Evolutionary conservation across 2,113 vertebrate species (phyloP).

Genomic region (Tylochromis polylepis): DNA sequence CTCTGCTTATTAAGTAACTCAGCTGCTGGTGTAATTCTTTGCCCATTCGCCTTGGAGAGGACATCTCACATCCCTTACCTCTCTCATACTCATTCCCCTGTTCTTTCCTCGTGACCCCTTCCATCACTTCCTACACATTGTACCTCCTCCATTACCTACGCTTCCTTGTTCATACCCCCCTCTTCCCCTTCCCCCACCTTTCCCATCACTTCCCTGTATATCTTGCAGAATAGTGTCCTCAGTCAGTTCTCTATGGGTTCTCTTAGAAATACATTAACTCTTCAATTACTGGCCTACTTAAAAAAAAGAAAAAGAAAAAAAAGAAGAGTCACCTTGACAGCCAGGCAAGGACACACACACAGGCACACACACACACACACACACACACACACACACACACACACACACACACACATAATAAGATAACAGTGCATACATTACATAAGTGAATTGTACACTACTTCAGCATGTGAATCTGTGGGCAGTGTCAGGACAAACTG

Average conservation of each 20-base stretch:
- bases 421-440: not conserved
- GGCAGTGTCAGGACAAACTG: not conserved
- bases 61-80: not conserved
- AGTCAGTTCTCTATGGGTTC: slow-evolving; percentile 51
- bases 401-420: not conserved
- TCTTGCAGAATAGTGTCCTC: slow-evolving; percentile 30
- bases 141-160: not conserved
- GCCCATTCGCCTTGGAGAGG: slow-evolving; percentile 24
- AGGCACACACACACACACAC: not conserved
- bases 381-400: not conserved
- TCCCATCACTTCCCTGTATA: not conserved
- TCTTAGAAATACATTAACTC: slow-evolving; percentile 57
- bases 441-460: not conserved
- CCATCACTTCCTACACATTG: not conserved
- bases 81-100: not conserved
- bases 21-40: slow-evolving; percentile 4
- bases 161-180: not conserved
- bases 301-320: not conserved
- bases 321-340: slow-evolving; percentile 45
- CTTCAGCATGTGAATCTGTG: not conserved
- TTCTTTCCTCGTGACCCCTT: not conserved
- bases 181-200: not conserved
- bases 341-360: slow-evolving; percentile 46
- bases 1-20: not conserved
- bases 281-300: slow-evolving; percentile 54